A percentile compares a stretch with the other conserved stretches of the same genome.
phyloP scores from a whole-genome alignment of 2,113 vertebrate species.

The Corydoras maculifer region DNA sequence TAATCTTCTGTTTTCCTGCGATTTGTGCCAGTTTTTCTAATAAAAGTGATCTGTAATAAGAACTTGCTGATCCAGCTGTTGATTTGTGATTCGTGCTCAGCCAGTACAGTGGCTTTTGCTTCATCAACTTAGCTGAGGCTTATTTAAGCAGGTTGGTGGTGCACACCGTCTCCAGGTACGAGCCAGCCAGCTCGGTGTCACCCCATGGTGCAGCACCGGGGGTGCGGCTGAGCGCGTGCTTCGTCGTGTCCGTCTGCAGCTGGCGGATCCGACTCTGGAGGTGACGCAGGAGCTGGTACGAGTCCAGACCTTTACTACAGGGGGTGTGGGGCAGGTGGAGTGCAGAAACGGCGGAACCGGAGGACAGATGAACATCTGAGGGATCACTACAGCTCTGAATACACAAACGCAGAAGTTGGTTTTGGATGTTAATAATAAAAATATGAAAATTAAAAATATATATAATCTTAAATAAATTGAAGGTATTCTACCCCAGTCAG shows the following conservation, averaged over 20 bases:
- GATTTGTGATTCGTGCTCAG: too few relatives aligned
- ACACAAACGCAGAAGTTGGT: neutral
- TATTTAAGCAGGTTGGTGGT: neutral
- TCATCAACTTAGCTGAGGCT: too few relatives aligned
- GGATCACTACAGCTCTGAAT: conserved; percentile 45
- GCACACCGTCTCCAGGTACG: conserved; percentile 54
- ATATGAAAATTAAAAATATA: too few relatives aligned
- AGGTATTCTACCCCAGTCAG: conserved; percentile 52
- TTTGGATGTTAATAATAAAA: neutral
- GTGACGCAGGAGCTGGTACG: conserved; percentile 61
- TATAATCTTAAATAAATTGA: neutral
- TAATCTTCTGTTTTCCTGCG: too few relatives aligned
- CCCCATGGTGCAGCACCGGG: neutral
- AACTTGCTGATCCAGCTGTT: too few relatives aligned
- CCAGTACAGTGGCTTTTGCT: too few relatives aligned
- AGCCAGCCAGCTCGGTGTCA: conserved; percentile 43
- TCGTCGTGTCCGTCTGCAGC: conserved; percentile 59
- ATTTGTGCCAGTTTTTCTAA: too few relatives aligned
- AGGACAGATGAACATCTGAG: conserved; percentile 31
- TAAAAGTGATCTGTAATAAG: too few relatives aligned
- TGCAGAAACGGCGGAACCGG: conserved; percentile 32
- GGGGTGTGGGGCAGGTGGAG: conserved; percentile 25
- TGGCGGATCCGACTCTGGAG: conserved; percentile 66
- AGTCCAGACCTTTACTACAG: conserved; percentile 49
- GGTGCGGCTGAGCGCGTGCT: neutral